phyloP scores from a whole-genome alignment of 2,888 invertebrate genomes.

The Troides aeacus region DNA sequence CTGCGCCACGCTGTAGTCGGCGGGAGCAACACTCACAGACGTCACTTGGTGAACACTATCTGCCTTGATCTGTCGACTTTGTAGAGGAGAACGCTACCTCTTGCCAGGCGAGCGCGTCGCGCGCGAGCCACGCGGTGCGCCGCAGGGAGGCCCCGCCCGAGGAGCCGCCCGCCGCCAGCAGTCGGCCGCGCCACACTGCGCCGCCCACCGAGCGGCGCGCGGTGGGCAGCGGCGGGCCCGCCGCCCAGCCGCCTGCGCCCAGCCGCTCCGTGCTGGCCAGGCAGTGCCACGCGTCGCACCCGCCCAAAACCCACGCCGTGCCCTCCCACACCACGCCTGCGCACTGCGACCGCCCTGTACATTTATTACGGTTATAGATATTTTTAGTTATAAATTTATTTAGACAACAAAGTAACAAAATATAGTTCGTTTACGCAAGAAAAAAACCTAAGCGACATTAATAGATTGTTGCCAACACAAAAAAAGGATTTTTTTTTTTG shows the following conservation, averaged over 20 bases:
- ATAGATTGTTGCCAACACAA: too few relatives aligned
- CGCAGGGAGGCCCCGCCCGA: conserved; percentile 88
- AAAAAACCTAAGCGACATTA: too few relatives aligned
- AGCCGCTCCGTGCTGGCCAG: conserved; percentile 71
- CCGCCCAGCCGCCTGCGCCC: conserved; percentile 33
- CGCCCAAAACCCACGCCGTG: conserved; percentile 89
- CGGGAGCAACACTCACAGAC: too few relatives aligned
- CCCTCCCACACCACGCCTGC: conserved; percentile 85
- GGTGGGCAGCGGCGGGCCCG: conserved; percentile 81
- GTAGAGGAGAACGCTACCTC: not conserved
- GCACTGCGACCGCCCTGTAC: conserved; percentile 86
- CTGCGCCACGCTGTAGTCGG: too few relatives aligned
- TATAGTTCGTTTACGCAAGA: too few relatives aligned
- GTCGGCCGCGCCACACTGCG: conserved; percentile 82
- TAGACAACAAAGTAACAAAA: too few relatives aligned
- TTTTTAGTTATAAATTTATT: too few relatives aligned
- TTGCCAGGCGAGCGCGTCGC: conserved; percentile 30
- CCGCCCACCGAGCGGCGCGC: conserved; percentile 88
- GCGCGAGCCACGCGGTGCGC: conserved; percentile 75
- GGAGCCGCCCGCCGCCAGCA: conserved; percentile 85
- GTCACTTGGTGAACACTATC: too few relatives aligned
- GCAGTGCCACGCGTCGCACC: conserved; percentile 94
- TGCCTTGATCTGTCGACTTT: too few relatives aligned
- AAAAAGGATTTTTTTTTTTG: too few relatives aligned
- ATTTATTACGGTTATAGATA: not conserved